Base-by-base conservation (phyloP, 1,140 invertebrate species). In the Leptinotarsa lineolata region DNA sequence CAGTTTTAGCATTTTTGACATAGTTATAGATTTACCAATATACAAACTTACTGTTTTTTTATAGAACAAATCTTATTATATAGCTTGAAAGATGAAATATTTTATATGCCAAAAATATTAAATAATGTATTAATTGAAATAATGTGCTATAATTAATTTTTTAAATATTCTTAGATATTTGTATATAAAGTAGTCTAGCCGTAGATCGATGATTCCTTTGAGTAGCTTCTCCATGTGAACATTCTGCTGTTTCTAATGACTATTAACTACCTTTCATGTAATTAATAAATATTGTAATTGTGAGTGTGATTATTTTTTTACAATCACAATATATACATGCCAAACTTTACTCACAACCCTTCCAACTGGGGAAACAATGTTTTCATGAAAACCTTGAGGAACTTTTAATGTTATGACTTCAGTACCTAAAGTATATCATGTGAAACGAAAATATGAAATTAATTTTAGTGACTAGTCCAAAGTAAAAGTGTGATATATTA, bases 71-170 rank as follows among this genome's bases (percentile, higher is more conserved):
- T 39, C 30, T 39, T 39, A 39, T 39, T 63, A 72, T 21, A 64
- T 72, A 72, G 70, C 70, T 72, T 72, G 60, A 72, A 39, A 72
- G 46, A 64, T 70, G 48, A 70, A 58, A 70, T 65, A 72, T 72
- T 72, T 72, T 72, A 72, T 72, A 72, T 72, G 70, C 70, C 70
- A 72, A 72, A 72, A 46, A 72, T 64, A 64, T 45, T 48, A 30
- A 46, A 72, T 64, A 64, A 64, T 48, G 59, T 72, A 72, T 64
- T 70, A 48, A 70, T 70, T 70, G 68, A 72, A 44, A 63, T 48
- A 21, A 72, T 72, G 70, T 72, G 70, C 70, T 72, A 72, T 72
- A 72, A 30, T 59, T 22, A 64, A 13, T 30, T 63, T 72, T 72
- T 39, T 16, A 54, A 54, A 39, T 39, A 39, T 39, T 54, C 15